Base-by-base conservation (phyloP, 2,113 vertebrate genomes). In the Cacatua alba region DNA sequence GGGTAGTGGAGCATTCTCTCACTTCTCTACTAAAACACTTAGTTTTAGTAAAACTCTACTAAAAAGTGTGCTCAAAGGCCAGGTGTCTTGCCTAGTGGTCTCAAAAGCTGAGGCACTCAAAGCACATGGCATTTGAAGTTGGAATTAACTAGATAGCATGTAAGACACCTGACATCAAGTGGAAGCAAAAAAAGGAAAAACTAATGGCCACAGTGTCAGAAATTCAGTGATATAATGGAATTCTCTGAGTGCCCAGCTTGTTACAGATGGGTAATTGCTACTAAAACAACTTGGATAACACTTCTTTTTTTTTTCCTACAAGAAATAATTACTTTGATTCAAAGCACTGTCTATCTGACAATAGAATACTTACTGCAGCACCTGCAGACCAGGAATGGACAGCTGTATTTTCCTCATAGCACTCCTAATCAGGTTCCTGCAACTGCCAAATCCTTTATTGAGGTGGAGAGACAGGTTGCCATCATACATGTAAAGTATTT, bases 111-210 rank as follows among this genome's bases (percentile, higher is more conserved):
- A 74, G 69, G 29, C 48, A 37, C 37, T 79, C 46, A 41, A 83
- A 90, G 35, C 10, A 65, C 35, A 41, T 3, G 12, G 16, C 8
- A 11, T 57, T 0, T 7, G 43, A 89, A 71, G 14, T 26, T 82
- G 86, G 83, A 87, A 82, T 82, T 89, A 82, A 53, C 33, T 51
- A 69, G 24, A 35, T 11, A 89, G 21, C 1, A 1, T 60, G 20
- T 67, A 91, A 87, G 49, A 72, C 25, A 44, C 9, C 62, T 71
- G 70, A 69, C 25, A 72, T 64, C 39, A 69, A 79, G 19, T 68
- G 70, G 53, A 94, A 94, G 49, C 7, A 16, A 74, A 95, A 95
- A 75, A 68, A 79, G 43, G 24, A 87, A 92, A 95, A 82, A 76
- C 74, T 79, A 79, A 88, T 55, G 57, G 70, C 52, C 31, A 44